A percentile compares a stretch with the other conserved stretches of the same genome.
Evolutionary conservation across 2,888 invertebrate genomes (phyloP).

Genomic region (Nemoura dubitans): DNA sequence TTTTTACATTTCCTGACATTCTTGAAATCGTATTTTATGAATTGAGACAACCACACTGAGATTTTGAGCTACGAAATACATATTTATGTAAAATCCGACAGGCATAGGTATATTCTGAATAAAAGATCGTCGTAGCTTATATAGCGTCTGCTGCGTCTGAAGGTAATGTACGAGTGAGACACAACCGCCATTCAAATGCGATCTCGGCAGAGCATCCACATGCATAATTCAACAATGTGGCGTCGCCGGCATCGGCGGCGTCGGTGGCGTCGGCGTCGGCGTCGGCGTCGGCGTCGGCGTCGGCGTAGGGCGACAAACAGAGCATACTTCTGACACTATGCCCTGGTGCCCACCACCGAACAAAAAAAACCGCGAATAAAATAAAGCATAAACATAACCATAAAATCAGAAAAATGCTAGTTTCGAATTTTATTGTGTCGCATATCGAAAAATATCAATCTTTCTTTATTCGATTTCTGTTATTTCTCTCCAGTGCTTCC

Average conservation of each 20-base stretch:
- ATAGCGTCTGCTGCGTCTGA: constrained; percentile 1
- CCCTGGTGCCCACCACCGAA: not conserved
- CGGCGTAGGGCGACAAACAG: not conserved
- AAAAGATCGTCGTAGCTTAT: constrained; percentile 13
- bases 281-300: not conserved
- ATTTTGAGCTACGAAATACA: constrained; percentile 31
- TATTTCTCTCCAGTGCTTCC: not conserved
- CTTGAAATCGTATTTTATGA: constrained; percentile 27
- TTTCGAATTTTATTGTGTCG: not conserved
- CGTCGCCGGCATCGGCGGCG: no score
- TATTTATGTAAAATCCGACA: constrained; percentile 30
- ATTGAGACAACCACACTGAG: constrained; percentile 30
- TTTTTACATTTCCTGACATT: constrained; percentile 20
- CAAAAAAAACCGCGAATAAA: not conserved
- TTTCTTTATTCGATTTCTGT: constrained; percentile 7
- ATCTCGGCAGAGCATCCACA: not conserved
- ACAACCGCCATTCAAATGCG: constrained; percentile 22
- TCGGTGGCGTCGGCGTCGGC: not conserved
- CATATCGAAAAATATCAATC: not conserved
- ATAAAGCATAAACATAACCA: not conserved
- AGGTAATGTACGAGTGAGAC: constrained; percentile 27
- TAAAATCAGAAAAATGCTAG: not conserved
- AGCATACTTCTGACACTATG: not conserved
- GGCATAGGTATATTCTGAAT: constrained; percentile 25
- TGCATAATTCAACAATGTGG: constrained; percentile 18